phyloP scores from a whole-genome alignment of 2,113 vertebrate species.

The Lycocorax pyrrhopterus region DNA sequence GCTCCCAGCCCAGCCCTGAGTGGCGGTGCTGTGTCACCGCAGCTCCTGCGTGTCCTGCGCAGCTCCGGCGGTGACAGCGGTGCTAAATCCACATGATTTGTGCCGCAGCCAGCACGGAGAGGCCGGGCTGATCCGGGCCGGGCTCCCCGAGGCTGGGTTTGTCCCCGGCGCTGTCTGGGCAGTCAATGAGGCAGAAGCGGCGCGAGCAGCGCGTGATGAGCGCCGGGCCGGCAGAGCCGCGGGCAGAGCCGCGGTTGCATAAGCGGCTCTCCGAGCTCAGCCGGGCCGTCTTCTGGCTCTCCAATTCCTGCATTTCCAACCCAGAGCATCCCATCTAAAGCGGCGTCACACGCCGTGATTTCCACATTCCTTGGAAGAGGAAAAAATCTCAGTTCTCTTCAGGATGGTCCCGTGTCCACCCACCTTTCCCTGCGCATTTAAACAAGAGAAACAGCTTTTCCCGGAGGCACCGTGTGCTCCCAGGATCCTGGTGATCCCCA shows the following conservation, averaged over 20 bases:
- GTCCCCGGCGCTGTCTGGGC: neutral
- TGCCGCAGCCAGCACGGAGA: neutral
- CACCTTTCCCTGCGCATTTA: neutral
- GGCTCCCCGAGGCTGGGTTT: neutral
- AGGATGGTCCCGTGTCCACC: neutral
- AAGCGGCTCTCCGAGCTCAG: neutral
- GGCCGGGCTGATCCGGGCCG: neutral
- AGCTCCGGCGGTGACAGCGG: rapidly evolving
- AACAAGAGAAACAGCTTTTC: neutral
- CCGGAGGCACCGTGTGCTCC: rapidly evolving
- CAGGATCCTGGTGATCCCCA: neutral
- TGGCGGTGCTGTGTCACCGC: rapidly evolving
- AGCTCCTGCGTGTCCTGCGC: neutral
- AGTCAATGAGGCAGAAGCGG: neutral
- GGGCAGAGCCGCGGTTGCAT: neutral
- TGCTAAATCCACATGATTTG: rapidly evolving
- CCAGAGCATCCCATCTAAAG: neutral
- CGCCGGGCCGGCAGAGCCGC: neutral
- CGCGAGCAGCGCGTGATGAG: neutral
- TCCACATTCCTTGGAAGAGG: neutral
- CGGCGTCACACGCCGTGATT: neutral
- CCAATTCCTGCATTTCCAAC: neutral
- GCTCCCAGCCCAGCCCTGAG: rapidly evolving
- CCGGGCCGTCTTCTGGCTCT: neutral
- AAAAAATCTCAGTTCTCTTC: neutral